Evolutionary conservation across 2,113 vertebrate species (phyloP), one percentile per base, ranked within the genome.

Genomic region (Tetraodon nigroviridis): DNA sequence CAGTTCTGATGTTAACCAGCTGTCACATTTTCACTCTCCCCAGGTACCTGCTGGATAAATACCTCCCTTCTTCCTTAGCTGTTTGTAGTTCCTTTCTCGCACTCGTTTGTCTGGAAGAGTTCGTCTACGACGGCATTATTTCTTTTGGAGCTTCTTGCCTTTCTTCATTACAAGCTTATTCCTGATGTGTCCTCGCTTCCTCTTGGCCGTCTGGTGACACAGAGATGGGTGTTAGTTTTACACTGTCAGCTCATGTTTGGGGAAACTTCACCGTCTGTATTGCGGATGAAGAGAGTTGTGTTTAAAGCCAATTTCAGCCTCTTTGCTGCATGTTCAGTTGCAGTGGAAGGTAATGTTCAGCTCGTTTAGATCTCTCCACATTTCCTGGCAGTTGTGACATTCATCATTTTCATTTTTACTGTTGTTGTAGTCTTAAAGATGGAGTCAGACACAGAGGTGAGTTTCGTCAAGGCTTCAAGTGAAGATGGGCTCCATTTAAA

Each of bases 121-220:
- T 67, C 42, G 37, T 59, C 58, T 20, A 40, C 14, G 20, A 55
- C 63, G 17, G 17, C 21, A 12, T 81, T 85, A 86, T 67, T 92
- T 97, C 89, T 92, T 97, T 75, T 68, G 85, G 0, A 90, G 86
- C 87, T 92, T 96, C 91, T 93, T 96, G 88, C 95, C 96, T 93
- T 95, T 98, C 91, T 95, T 96, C 89, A 98, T 91, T 79, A 81
- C 87, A 64, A 98, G 91, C 81, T 97, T 98, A 91, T 98, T 98
- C 92, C 92, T 97, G 90, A 98, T 92, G 90, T 94, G 95, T 84
- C 96, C 96, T 86, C 95, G 95, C 95, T 96, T 98, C 92, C 96
- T 96, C 92, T 97, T 97, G 64, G 93, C 90, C 14, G 93, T 97
- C 96, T 98, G 90, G 13, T 37, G 0, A 53, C 17, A 53, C 16